Percentiles rank a stretch among this genome's conserved stretches.
Conservation (phyloP, 2,888 invertebrate genomes). For the Drosophila eohydei region DNA sequence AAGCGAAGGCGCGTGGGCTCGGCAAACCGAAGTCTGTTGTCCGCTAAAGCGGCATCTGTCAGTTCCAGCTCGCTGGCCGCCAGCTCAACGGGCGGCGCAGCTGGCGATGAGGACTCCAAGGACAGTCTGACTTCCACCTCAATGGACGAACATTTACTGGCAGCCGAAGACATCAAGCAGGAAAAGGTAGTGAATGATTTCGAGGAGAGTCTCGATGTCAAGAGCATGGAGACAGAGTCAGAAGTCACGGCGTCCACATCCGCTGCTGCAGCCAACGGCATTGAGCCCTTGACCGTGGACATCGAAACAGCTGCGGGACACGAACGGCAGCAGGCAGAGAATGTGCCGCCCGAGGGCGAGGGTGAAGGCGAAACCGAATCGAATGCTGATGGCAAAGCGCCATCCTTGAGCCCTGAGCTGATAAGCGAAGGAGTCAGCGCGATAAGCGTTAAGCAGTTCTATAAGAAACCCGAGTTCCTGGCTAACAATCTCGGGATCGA, state of each 20-base stretch:
- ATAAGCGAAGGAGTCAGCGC: slow-evolving; percentile 84
- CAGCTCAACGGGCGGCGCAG: slow-evolving; percentile 42
- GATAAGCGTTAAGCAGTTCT: slow-evolving; percentile 85
- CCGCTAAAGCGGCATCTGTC: slow-evolving; percentile 55
- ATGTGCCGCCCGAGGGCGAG: not conserved
- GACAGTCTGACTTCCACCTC: slow-evolving; percentile 81
- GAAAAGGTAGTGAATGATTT: slow-evolving; percentile 74
- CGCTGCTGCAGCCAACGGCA: slow-evolving; percentile 47
- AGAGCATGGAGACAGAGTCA: not conserved
- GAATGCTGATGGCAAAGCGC: slow-evolving; percentile 71
- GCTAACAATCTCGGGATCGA: slow-evolving; percentile 85
- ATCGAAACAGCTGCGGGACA: slow-evolving; percentile 35
- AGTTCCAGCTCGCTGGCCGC: slow-evolving; percentile 48
- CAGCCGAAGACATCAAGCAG: slow-evolving; percentile 72
- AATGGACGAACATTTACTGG: slow-evolving; percentile 77
- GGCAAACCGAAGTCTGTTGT: slow-evolving; percentile 36
- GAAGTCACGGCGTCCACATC: slow-evolving; percentile 17
- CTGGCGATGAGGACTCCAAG: slow-evolving; percentile 82
- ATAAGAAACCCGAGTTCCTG: slow-evolving; percentile 84
- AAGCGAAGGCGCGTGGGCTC: slow-evolving; percentile 64
- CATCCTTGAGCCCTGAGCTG: slow-evolving; percentile 83
- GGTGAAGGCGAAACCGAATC: not conserved
- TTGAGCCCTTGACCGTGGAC: slow-evolving; percentile 70
- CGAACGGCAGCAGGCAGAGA: not conserved
- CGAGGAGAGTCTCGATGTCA: slow-evolving; percentile 41